These are phyloP conservation scores for Aleiodes sp. DNA, from an alignment of 1,140 invertebrate genomes.

Conservation along the genomic window DNA sequence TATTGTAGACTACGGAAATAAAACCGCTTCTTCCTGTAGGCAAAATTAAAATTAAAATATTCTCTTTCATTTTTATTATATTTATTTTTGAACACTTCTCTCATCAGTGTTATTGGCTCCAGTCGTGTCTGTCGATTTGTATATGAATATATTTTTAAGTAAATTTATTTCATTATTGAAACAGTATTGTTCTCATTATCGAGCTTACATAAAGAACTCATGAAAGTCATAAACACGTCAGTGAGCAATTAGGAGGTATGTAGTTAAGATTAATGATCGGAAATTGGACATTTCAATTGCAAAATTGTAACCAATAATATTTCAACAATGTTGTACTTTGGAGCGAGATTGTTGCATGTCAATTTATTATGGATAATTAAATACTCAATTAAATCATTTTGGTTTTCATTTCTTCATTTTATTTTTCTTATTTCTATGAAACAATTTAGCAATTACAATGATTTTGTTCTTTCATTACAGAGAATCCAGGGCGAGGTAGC, in stretches of 20 bases:
- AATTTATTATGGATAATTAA: no score
- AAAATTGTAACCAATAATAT: neutral
- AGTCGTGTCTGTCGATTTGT: no score
- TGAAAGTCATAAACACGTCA: neutral
- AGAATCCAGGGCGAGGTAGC: conserved; percentile 51
- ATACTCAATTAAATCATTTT: no score
- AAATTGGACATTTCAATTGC: neutral
- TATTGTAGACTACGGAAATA: neutral
- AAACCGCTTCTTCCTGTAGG: neutral
- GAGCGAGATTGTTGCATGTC: no score
- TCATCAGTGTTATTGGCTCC: no score
- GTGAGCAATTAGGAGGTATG: conserved; percentile 12
- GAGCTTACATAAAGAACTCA: neutral
- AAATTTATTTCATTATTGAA: no score
- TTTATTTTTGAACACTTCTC: no score
- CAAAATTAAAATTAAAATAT: neutral
- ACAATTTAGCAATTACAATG: neutral
- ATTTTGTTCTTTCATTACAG: conserved; percentile 33
- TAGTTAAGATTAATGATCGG: conserved; percentile 3
- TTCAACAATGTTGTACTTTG: no score
- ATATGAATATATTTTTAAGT: neutral
- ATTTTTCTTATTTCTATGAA: neutral
- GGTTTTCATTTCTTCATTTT: neutral
- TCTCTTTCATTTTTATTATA: no score
- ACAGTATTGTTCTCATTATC: no score